phyloP scores from a whole-genome alignment of 2,888 invertebrate genomes.

The Perizoma flavofasciatum region DNA sequence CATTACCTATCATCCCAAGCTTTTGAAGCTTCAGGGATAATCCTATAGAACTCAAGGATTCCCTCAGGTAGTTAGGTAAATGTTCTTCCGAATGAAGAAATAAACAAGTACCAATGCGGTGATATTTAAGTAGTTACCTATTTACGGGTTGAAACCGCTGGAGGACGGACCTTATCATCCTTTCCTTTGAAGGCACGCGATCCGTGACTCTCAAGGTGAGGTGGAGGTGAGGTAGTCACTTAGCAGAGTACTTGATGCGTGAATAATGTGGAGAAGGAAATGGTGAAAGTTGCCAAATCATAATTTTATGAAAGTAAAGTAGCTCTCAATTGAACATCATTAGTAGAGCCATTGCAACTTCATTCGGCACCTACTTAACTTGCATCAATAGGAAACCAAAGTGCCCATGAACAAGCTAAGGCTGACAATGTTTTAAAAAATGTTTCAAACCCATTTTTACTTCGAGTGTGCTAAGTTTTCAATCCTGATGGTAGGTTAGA shows the following conservation, averaged over 20 bases:
- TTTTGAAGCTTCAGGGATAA: background rate
- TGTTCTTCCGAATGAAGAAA: slow-evolving; percentile 52
- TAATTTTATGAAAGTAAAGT: background rate
- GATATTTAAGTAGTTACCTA: slow-evolving; percentile 36
- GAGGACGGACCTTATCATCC: slow-evolving; percentile 33
- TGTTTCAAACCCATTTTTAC: too few relatives aligned
- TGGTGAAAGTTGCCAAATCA: slow-evolving; percentile 3
- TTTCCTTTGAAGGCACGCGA: slow-evolving; percentile 27
- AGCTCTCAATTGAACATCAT: background rate
- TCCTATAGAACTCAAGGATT: slow-evolving; percentile 10
- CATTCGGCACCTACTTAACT: too few relatives aligned
- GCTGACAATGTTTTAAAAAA: too few relatives aligned
- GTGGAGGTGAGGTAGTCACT: slow-evolving; percentile 30
- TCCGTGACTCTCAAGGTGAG: slow-evolving; percentile 28
- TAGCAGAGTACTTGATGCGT: slow-evolving; percentile 31
- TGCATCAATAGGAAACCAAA: background rate
- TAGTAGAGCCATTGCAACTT: too few relatives aligned
- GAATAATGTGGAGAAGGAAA: slow-evolving; percentile 30
- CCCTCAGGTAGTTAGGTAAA: slow-evolving; percentile 36
- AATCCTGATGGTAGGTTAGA: too few relatives aligned
- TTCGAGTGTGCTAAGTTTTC: too few relatives aligned
- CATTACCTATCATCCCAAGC: background rate
- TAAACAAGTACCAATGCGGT: slow-evolving; percentile 52
- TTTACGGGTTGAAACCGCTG: slow-evolving; percentile 46
- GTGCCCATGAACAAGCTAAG: too few relatives aligned